phyloP scores from a whole-genome alignment of 2,888 invertebrate genomes.

The Acleris laterana region DNA sequence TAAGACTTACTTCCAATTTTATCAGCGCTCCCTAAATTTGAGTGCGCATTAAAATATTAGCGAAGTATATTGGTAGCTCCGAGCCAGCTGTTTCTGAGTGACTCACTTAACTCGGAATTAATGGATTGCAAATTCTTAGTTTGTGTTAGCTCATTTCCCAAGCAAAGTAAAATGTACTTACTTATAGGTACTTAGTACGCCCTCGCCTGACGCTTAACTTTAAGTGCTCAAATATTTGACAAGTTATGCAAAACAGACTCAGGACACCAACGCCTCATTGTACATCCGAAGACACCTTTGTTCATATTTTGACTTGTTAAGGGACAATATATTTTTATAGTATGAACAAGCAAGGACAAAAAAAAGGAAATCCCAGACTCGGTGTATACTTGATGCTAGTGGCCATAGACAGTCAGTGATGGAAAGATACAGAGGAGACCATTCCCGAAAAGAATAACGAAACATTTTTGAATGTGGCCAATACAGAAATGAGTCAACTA shows the following conservation, averaged over 20 bases:
- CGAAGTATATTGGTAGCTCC: conserved; percentile 43
- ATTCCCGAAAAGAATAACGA: too few species aligned
- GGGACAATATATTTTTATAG: too few species aligned
- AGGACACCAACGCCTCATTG: conserved; percentile 18
- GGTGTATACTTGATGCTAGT: too few species aligned
- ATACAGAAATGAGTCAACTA: neutral
- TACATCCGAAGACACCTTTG: neutral
- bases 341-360: too few species aligned
- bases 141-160: conserved; percentile 36
- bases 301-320: neutral
- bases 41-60: conserved; percentile 83
- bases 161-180: conserved; percentile 36
- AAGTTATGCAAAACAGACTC: conserved; percentile 34
- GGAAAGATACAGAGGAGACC: too few species aligned
- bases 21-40: conserved; percentile 83
- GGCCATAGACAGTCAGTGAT: too few species aligned
- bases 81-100: conserved; percentile 55
- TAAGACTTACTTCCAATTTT: conserved; percentile 83
- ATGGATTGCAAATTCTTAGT: conserved; percentile 55
- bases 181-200: conserved; percentile 34
- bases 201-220: conserved; percentile 29
- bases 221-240: conserved; percentile 36
- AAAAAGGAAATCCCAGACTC: too few species aligned
- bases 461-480: neutral
- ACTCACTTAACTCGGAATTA: conserved; percentile 55